Evolutionary conservation across 2,888 invertebrate species (phyloP), one percentile per base, ranked within the genome.

Genomic region (Drosophila nigricruria): DNA sequence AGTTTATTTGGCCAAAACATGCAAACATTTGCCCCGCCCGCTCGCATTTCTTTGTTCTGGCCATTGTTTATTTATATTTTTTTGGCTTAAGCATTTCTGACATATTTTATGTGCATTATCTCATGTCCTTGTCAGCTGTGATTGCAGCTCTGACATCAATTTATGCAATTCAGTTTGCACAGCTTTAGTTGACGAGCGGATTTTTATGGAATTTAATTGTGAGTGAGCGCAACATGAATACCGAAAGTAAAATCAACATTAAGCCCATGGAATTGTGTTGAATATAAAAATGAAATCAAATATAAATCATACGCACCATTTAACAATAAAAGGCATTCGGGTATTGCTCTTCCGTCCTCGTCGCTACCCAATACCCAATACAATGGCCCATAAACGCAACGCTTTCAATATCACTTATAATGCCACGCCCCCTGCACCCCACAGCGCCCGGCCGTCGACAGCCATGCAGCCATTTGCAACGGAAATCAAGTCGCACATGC

Each of bases 221-320:
- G 25, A 10, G 32, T 23, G 36, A 43, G 10, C 16, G 16, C 43
- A 9, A 2, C 20, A 20, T 12, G 20, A 23, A 14, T 14, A 14
- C 20, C 27, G 38, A 61, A 58, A 53, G 58, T 40, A 52, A 67
- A 70, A 65, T 27, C 68, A 32, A 45, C 64, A 65, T 77, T 64
- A 63, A 63, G 60, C 34, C 57, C 66, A 60, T 47, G 30, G 70
- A 79, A 77, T 73, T 58, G 63, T 53, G 67, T 69, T 70, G 64
- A 67, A 71, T 58, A 61, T 62, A 61, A 74, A 75, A 81, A 77
- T 76, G 72, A 81, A 85, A 79, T 76, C 68, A 77, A 86, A 90
- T 87, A 81, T 83, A 83, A 90, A 90, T 90, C 89, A 90, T 90
- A 80, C 90, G 87, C 91, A 77, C 90, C 90, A 90, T 90, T 90